Evolutionary conservation across 2,113 vertebrate genomes (phyloP).

Genomic region (Thunnus maccoyii): DNA sequence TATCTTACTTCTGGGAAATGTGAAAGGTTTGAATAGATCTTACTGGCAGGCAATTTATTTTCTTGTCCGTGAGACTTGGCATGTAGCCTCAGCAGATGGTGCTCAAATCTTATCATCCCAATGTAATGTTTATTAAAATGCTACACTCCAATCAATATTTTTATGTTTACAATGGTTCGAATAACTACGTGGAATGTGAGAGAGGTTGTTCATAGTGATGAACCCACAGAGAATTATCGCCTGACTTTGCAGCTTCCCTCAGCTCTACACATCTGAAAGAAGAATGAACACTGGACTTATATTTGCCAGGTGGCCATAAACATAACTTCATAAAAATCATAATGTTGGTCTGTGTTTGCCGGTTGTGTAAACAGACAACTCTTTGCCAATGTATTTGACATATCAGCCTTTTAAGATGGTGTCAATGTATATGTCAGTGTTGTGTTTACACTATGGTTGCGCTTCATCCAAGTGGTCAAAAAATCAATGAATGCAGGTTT

Average conservation of each 20-base stretch:
- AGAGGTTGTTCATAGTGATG: not conserved
- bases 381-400: too few relatives aligned
- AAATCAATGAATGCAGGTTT: slow-evolving; percentile 5
- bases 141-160: not conserved
- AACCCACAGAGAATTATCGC: not conserved
- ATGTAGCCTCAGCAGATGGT: slow-evolving; percentile 12
- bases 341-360: not conserved
- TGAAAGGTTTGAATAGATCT: slow-evolving; percentile 25
- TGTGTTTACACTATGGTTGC: not conserved
- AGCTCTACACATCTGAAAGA: too few relatives aligned
- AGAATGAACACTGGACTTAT: too few relatives aligned
- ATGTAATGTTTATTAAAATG: not conserved
- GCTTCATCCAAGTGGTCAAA: not conserved
- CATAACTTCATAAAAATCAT: too few relatives aligned
- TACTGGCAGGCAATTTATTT: slow-evolving; percentile 5
- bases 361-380: too few relatives aligned
- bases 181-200: not conserved
- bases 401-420: not conserved
- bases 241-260: too few relatives aligned
- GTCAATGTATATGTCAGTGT: not conserved
- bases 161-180: not conserved
- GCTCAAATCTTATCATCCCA: not conserved
- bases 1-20: not conserved
- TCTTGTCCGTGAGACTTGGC: slow-evolving; percentile 3
- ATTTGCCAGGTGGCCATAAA: too few relatives aligned